Base-by-base conservation (phyloP, 2,888 invertebrate species). In the Patella caerulea region DNA sequence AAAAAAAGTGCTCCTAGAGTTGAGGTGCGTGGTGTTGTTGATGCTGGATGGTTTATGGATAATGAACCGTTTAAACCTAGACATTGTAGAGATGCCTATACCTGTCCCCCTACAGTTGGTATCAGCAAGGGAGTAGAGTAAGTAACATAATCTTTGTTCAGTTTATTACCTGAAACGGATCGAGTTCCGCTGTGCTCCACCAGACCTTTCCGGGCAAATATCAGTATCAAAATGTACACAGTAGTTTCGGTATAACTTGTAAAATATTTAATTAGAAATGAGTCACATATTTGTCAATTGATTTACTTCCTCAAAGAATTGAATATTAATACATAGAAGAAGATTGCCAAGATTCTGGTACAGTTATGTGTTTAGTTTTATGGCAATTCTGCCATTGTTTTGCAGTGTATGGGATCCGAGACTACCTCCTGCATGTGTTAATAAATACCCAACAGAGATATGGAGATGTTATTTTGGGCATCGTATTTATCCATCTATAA, bases 391-490 rank as follows among this genome's bases (percentile, higher is more conserved):
- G 45, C 0, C 69, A 29, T 65, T 75, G 69, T 54, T 24, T 78
- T 75, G 14, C 84, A 90, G 90, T 69, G 79, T 87, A 73, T 96
- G 96, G 96, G 93, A 94, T 80, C 96, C 96, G 0, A 94, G 94
- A 74, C 94, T 98, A 73, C 97, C 97, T 0, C 94, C 94, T 71
- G 94, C 94, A 15, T 98, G 98, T 90, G 93, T 94, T 34, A 83
- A 82, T 4, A 93, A 94, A 72, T 93, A 94, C 78, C 94, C 96
- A 87, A 91, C 93, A 0, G 96, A 97, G 87, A 95, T 96, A 0
- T 98, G 97, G 97, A 93, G 96, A 82, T 98, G 98, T 90, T 98
- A 96, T 91, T 97, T 97, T 88, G 98, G 97, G 7, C 97, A 97
- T 91, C 93, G 95, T 34, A 92, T 97, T 3, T 97, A 97, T 91